phyloP scores from a whole-genome alignment of 2,113 vertebrate species.

The Synchiropus splendidus region DNA sequence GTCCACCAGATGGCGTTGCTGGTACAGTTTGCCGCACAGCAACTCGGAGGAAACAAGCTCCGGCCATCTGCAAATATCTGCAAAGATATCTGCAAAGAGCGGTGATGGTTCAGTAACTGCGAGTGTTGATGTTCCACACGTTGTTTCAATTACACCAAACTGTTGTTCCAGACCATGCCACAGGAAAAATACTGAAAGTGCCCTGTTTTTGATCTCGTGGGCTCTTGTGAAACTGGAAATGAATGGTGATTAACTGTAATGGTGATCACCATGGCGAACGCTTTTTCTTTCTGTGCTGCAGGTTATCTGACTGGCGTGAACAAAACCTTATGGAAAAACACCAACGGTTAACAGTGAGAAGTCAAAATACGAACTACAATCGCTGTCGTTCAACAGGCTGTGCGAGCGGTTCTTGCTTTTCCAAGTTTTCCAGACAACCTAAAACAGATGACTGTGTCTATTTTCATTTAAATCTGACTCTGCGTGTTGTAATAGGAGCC shows the following conservation, averaged over 20 bases:
- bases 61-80: conserved; percentile 39
- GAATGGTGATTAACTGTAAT: conserved; percentile 62
- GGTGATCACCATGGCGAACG: conserved; percentile 50
- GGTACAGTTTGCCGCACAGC: conserved; percentile 11
- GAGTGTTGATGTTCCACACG: conserved; percentile 50
- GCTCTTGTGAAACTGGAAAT: conserved; percentile 61
- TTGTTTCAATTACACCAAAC: conserved; percentile 57
- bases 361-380: too few relatives aligned
- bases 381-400: too few relatives aligned
- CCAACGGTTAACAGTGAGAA: too few relatives aligned
- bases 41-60: conserved; percentile 13
- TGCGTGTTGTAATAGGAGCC: conserved; percentile 15
- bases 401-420: too few relatives aligned
- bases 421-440: not conserved
- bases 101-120: conserved; percentile 56
- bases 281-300: conserved; percentile 49
- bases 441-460: not conserved
- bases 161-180: conserved; percentile 43
- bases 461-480: conserved; percentile 17
- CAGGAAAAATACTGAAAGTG: conserved; percentile 52
- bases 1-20: conserved; percentile 56
- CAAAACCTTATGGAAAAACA: too few relatives aligned
- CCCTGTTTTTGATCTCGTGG: conserved; percentile 58
- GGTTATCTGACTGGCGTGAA: conserved; percentile 38
- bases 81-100: conserved; percentile 44